These are phyloP conservation scores for Miniopterus natalensis DNA, from an alignment of 2,113 vertebrate genomes.

Conservation along the genomic window DNA sequence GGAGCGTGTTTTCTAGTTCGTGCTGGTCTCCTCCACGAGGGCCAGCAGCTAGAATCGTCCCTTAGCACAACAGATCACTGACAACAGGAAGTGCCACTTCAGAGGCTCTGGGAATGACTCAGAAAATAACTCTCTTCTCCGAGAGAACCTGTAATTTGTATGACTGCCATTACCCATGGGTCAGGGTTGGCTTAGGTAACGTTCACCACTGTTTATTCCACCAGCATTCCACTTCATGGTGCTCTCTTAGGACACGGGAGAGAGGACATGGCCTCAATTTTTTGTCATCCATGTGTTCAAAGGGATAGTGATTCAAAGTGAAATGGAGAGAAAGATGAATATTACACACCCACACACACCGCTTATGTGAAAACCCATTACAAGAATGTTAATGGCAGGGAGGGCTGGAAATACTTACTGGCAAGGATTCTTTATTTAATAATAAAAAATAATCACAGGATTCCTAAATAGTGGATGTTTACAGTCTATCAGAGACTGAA, in stretches of 20 bases:
- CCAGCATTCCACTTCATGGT: neutral
- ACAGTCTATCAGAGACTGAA: neutral
- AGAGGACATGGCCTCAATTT: neutral
- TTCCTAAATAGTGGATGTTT: neutral
- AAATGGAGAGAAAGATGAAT: neutral
- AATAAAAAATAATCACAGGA: conserved; percentile 2
- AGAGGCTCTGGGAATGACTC: conserved; percentile 64
- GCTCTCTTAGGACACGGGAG: neutral
- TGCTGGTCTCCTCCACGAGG: neutral
- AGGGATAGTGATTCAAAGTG: conserved; percentile 26
- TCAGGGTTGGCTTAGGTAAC: neutral
- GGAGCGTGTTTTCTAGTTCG: neutral
- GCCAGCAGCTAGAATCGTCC: neutral
- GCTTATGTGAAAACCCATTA: conserved; percentile 13
- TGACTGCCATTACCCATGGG: neutral
- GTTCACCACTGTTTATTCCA: neutral
- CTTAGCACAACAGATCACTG: neutral
- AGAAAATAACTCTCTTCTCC: conserved; percentile 69
- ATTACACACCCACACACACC: neutral
- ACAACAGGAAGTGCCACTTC: conserved; percentile 59
- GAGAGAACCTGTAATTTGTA: conserved; percentile 33
- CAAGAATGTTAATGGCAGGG: neutral
- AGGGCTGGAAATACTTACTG: neutral
- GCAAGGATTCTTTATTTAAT: conserved; percentile 25
- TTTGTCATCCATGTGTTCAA: neutral